Conservation (phyloP, 2,888 invertebrate genomes). For the Pollenia angustigena region DNA sequence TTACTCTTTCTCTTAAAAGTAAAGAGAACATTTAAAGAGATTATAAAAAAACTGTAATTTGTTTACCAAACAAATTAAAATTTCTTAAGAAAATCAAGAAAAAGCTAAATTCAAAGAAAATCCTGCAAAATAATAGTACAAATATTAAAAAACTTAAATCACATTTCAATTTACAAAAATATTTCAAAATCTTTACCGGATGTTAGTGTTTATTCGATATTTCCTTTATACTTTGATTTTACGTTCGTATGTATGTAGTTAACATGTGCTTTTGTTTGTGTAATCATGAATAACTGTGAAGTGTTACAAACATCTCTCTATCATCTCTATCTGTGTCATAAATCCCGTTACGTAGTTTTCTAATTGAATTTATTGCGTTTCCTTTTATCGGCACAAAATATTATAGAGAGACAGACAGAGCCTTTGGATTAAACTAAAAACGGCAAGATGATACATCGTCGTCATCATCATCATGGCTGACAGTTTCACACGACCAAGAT, state of each 20-base stretch:
- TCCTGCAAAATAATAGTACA: too few relatives aligned
- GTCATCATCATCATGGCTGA: neutral
- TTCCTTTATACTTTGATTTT: slow-evolving; percentile 38
- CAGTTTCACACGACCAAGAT: neutral
- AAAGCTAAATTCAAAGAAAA: too few relatives aligned
- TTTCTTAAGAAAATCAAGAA: neutral
- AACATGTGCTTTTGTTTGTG: neutral
- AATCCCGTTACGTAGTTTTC: slow-evolving; percentile 46
- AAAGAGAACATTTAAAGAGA: neutral
- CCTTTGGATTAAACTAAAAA: neutral
- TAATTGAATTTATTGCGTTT: slow-evolving; percentile 71
- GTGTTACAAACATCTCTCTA: neutral
- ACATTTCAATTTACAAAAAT: neutral
- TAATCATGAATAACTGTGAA: neutral
- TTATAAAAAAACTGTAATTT: neutral
- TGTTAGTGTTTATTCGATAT: slow-evolving; percentile 43
- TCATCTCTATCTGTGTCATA: slow-evolving; percentile 17
- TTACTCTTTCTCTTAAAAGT: slow-evolving; percentile 18
- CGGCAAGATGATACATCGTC: neutral
- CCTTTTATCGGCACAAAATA: slow-evolving; percentile 55
- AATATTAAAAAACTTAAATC: too few relatives aligned
- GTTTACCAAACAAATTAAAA: slow-evolving; percentile 24
- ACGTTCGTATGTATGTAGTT: neutral
- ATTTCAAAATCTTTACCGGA: slow-evolving; percentile 34
- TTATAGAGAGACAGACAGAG: neutral